Percentiles rank a stretch among this genome's conserved stretches.
Evolutionary conservation across 2,113 vertebrate species (phyloP).

Genomic region (Chamaetylas fuelleborni): DNA sequence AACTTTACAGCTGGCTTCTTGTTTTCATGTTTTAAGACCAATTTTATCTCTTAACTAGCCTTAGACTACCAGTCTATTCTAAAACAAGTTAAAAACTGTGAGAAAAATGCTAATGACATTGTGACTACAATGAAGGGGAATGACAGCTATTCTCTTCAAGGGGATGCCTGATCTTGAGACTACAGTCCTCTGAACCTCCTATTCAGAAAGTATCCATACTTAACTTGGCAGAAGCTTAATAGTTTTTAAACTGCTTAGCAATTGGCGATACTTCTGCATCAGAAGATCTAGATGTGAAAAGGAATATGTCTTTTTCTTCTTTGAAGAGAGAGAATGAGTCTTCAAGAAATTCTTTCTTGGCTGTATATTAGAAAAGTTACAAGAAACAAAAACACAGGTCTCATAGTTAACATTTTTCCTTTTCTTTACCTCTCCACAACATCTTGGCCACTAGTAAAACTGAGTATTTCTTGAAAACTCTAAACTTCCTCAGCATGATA

Average conservation of each 20-base stretch:
- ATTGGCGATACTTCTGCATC: neutral
- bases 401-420: neutral
- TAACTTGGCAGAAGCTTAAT: neutral
- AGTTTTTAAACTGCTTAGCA: neutral
- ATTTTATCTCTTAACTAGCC: neutral
- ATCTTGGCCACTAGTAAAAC: neutral
- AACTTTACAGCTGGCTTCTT: neutral
- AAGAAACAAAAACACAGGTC: neutral
- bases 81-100: neutral
- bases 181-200: neutral
- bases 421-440: neutral
- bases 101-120: neutral
- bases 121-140: neutral
- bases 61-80: neutral
- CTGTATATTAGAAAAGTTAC: neutral
- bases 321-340: neutral
- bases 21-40: neutral
- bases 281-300: neutral
- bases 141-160: neutral
- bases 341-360: neutral
- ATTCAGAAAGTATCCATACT: neutral
- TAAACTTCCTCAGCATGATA: neutral
- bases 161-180: neutral
- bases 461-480: neutral
- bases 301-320: neutral